Percentiles rank a stretch among this genome's conserved stretches.
phyloP scores from a whole-genome alignment of 2,888 invertebrate genomes.

The Mactromeris polynyma region DNA sequence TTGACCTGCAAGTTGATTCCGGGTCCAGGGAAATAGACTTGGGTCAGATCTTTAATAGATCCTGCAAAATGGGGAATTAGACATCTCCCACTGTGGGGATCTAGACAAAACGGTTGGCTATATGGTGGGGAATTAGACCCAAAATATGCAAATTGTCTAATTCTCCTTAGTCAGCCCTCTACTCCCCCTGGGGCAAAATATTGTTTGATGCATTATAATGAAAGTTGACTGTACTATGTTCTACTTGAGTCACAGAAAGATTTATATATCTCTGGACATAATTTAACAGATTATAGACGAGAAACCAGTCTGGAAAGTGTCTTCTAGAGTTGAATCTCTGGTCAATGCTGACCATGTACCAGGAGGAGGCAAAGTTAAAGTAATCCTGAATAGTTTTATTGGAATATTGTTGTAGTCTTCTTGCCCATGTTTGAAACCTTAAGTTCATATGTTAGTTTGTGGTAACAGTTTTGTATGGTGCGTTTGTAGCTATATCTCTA shows the following conservation, averaged over 20 bases:
- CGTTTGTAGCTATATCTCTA: not conserved
- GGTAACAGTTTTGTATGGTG: not conserved
- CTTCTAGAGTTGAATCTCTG: slow-evolving; percentile 78
- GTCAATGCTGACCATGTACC: slow-evolving; percentile 76
- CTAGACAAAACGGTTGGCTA: too few species aligned
- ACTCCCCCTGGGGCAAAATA: too few species aligned
- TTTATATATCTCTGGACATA: not conserved
- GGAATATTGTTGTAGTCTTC: not conserved
- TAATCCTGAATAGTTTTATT: slow-evolving; percentile 21
- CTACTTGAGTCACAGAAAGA: not conserved
- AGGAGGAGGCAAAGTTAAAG: slow-evolving; percentile 73
- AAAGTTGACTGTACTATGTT: too few species aligned
- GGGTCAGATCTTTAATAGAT: too few species aligned
- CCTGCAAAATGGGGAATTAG: too few species aligned
- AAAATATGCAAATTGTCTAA: too few species aligned
- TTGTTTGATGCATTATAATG: too few species aligned
- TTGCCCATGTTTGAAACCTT: not conserved
- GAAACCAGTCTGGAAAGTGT: slow-evolving; percentile 54
- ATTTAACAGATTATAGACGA: slow-evolving; percentile 27
- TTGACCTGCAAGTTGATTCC: too few species aligned
- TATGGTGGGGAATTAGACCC: too few species aligned
- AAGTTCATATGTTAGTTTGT: not conserved
- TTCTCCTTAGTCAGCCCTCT: too few species aligned
- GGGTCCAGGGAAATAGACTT: too few species aligned
- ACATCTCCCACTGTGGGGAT: too few species aligned